Evolutionary conservation across 2,888 invertebrate genomes (phyloP).

Genomic region (Scelioninae gen. 2): DNA sequence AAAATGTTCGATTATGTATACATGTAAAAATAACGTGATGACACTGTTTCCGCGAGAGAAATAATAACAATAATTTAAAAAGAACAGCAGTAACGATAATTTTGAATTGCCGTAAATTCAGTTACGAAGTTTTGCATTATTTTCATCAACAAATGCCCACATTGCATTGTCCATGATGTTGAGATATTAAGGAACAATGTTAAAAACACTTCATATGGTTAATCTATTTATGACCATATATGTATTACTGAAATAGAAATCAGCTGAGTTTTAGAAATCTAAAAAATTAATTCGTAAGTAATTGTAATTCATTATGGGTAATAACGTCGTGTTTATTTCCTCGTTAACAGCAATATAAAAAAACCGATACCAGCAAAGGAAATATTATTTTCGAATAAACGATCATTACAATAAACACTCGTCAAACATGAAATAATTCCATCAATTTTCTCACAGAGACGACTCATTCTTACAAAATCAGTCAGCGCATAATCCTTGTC

Average conservation of each 20-base stretch:
- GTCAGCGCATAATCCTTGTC: too few species aligned
- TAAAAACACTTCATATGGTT: slow-evolving; percentile 26
- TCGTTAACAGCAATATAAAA: not conserved
- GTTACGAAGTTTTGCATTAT: too few species aligned
- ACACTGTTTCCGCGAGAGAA: too few species aligned
- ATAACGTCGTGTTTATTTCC: not conserved
- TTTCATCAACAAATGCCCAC: not conserved
- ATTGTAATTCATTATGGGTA: not conserved
- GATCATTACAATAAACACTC: slow-evolving; percentile 10
- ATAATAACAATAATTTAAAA: too few species aligned
- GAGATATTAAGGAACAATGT: slow-evolving; percentile 21
- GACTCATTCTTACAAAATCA: not conserved
- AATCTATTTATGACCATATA: slow-evolving; percentile 11
- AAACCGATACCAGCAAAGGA: not conserved
- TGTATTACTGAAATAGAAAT: slow-evolving; percentile 23
- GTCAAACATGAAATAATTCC: slow-evolving; percentile 30
- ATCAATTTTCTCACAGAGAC: slow-evolving; percentile 9
- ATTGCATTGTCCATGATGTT: slow-evolving; percentile 28
- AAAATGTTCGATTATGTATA: too few species aligned
- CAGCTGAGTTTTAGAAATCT: slow-evolving; percentile 17
- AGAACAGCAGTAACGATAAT: too few species aligned
- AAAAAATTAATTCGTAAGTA: slow-evolving; percentile 6
- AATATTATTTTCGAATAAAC: slow-evolving; percentile 19
- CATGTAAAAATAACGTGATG: too few species aligned
- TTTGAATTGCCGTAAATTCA: too few species aligned